phyloP scores from a whole-genome alignment of 2,113 vertebrate species.

The Onychorhynchus coronatus region DNA sequence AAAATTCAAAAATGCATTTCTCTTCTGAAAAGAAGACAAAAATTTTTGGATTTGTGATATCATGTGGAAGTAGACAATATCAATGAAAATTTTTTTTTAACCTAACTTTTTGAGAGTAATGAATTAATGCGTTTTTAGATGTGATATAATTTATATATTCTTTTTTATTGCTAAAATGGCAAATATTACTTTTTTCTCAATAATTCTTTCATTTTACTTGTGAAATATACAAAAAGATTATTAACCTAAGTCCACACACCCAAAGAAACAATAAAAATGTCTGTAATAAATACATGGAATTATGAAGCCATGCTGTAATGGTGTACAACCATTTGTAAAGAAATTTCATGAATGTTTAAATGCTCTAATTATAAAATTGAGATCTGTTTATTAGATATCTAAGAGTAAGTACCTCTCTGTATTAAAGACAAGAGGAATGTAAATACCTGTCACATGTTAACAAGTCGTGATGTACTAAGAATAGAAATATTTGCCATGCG shows the following conservation, averaged over 20 bases:
- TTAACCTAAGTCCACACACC: background rate
- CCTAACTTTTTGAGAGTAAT: background rate
- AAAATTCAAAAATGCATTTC: background rate
- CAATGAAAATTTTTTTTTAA: background rate
- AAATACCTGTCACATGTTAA: background rate
- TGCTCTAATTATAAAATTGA: background rate
- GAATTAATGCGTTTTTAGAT: background rate
- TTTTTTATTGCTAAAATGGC: background rate
- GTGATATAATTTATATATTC: background rate
- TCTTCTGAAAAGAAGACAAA: background rate
- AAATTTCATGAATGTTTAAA: background rate
- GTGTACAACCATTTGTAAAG: background rate
- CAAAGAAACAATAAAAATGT: background rate
- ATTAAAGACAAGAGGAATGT: background rate
- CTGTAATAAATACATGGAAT: background rate
- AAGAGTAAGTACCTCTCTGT: background rate
- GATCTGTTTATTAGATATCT: background rate
- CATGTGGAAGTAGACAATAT: background rate
- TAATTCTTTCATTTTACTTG: background rate
- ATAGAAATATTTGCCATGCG: background rate
- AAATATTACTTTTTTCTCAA: background rate
- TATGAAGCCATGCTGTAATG: background rate
- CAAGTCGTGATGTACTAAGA: background rate
- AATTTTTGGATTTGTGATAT: background rate
- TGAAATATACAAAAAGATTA: background rate